These are phyloP conservation scores for Scleropages formosus DNA, from an alignment of 2,797 vertebrate genomes.

Conservation along the genomic window DNA sequence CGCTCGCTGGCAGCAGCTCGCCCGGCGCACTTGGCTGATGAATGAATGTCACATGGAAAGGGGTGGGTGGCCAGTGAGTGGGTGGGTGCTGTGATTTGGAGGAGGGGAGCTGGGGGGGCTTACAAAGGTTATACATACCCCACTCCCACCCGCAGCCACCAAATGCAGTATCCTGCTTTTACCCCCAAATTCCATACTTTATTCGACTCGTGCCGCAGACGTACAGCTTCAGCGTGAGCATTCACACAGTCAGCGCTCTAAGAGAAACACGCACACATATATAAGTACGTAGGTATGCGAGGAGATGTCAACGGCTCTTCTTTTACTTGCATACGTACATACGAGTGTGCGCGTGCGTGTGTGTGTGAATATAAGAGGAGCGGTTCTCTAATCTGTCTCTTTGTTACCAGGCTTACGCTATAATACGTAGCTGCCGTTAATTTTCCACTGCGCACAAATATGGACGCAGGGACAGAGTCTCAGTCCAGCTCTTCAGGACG, in stretches of 20 bases:
- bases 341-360: too few species aligned
- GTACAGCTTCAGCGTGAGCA: not conserved
- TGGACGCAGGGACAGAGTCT: not conserved
- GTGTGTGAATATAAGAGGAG: not conserved
- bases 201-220: constrained; percentile 25
- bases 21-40: constrained; percentile 89
- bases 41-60: constrained; percentile 87
- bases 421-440: not conserved
- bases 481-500: constrained; percentile 21
- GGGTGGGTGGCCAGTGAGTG: constrained; percentile 4
- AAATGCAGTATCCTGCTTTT: not conserved
- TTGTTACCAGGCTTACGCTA: constrained; percentile 3
- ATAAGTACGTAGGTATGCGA: too few species aligned
- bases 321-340: too few species aligned
- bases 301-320: too few species aligned
- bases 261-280: too few species aligned
- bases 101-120: constrained; percentile 49
- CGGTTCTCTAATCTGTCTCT: constrained; percentile 17
- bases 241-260: constrained; percentile 43
- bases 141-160: not conserved
- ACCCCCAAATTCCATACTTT: not conserved
- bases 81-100: constrained; percentile 21
- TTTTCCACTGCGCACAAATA: not conserved
- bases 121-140: constrained; percentile 83
- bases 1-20: constrained; percentile 79